phyloP scores from a whole-genome alignment of 2,797 vertebrate species.

The Sebastolobus altivelis region DNA sequence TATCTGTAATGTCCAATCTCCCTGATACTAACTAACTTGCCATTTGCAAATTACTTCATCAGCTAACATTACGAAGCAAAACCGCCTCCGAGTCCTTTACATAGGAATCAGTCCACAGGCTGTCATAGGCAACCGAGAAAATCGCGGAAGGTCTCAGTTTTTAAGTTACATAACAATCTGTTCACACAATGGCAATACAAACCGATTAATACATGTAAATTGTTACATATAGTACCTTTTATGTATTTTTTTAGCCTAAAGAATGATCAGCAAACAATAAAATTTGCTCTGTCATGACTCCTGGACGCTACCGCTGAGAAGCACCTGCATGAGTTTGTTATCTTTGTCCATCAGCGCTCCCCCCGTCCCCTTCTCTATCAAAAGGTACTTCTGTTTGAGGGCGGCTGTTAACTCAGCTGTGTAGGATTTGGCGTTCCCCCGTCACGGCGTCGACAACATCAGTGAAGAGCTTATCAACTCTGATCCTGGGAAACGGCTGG shows the following conservation, averaged over 20 bases:
- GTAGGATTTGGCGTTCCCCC: conserved; percentile 60
- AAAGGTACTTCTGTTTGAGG: conserved; percentile 34
- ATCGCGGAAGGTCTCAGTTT: too few species aligned
- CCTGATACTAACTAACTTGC: too few species aligned
- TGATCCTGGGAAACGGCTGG: conserved; percentile 48
- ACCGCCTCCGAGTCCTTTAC: too few species aligned
- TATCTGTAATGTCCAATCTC: too few species aligned
- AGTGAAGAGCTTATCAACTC: conserved; percentile 55
- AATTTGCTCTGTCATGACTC: background rate
- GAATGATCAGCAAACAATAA: background rate
- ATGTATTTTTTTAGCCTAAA: background rate
- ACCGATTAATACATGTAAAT: too few species aligned
- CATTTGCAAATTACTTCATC: too few species aligned
- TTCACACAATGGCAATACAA: too few species aligned
- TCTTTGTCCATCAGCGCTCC: background rate
- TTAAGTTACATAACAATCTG: too few species aligned
- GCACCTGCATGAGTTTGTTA: conserved; percentile 8
- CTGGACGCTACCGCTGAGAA: background rate
- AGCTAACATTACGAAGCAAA: too few species aligned
- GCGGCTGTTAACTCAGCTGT: conserved; percentile 73
- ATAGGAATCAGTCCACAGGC: too few species aligned
- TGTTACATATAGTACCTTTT: too few species aligned
- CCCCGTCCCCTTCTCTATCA: background rate
- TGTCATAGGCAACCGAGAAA: too few species aligned
- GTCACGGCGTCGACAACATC: conserved; percentile 28